Percentiles rank a stretch among this genome's conserved stretches.
These are phyloP conservation scores for Clavelina lepadiformis DNA, from an alignment of 23 tunicate species.

Conservation along the genomic window DNA sequence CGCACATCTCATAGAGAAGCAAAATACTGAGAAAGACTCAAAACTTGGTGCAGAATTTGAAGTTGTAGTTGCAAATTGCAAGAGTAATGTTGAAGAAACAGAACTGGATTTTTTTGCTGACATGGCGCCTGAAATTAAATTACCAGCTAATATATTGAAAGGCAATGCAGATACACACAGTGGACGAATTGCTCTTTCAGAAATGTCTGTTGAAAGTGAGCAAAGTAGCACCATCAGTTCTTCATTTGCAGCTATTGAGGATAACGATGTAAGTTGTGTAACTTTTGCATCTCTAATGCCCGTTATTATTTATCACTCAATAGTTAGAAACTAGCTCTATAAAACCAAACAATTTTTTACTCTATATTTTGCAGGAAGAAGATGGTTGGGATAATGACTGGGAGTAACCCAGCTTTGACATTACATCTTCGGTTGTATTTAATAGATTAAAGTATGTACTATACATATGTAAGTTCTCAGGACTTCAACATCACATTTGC, in stretches of 20 bases:
- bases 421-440: too few species aligned
- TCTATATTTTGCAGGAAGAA: conserved; percentile 4
- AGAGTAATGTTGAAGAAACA: neutral
- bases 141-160: neutral
- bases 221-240: conserved; percentile 18
- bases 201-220: conserved; percentile 17
- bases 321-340: too few species aligned
- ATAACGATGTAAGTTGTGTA: conserved; percentile 8
- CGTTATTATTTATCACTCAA: too few species aligned
- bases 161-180: neutral
- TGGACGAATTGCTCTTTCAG: neutral
- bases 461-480: too few species aligned
- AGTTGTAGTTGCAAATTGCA: conserved; percentile 24
- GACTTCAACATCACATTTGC: too few species aligned
- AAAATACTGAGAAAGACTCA: neutral
- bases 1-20: neutral
- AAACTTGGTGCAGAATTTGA: conserved; percentile 62
- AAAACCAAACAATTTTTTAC: too few species aligned
- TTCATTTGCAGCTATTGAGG: conserved; percentile 19
- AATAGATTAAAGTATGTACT: too few species aligned
- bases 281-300: too few species aligned
- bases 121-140: conserved; percentile 49
- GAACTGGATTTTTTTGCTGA: conserved; percentile 74
- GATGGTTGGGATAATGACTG: conserved; percentile 21
- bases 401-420: neutral